Percentiles rank a stretch among this genome's conserved stretches.
phyloP scores from a whole-genome alignment of 2,888 invertebrate species.

The Schrankia costaestrigalis region DNA sequence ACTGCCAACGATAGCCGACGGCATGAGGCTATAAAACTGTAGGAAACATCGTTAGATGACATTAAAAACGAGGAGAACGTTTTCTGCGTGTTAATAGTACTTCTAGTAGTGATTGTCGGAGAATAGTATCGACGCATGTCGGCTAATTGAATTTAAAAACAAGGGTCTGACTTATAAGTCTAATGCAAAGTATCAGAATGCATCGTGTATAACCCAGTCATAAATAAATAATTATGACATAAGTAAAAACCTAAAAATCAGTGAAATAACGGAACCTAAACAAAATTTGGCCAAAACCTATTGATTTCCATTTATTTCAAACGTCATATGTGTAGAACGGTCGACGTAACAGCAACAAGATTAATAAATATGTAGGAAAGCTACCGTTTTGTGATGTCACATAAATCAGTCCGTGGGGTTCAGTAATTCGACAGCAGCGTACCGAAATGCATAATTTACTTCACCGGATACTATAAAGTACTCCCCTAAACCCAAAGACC shows the following conservation, averaged over 20 bases:
- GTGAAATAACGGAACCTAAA: too few species aligned
- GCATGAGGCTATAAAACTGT: conserved; percentile 20
- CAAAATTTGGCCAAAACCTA: too few species aligned
- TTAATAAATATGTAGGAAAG: conserved; percentile 23
- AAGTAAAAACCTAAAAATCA: too few species aligned
- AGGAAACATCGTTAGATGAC: conserved; percentile 24
- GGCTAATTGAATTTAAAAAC: conserved; percentile 13
- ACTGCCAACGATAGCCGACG: conserved; percentile 12
- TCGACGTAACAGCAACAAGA: conserved; percentile 26
- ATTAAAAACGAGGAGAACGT: conserved; percentile 15
- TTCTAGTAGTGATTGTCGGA: too few species aligned
- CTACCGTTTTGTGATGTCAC: conserved; percentile 28
- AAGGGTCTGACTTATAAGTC: conserved; percentile 8
- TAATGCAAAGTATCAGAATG: not conserved
- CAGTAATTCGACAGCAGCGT: conserved; percentile 22
- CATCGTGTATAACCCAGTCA: too few species aligned
- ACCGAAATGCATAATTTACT: conserved; percentile 37
- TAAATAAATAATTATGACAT: too few species aligned
- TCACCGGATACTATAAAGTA: too few species aligned
- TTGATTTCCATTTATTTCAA: conserved; percentile 15
- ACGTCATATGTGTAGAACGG: conserved; percentile 37
- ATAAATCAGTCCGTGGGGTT: conserved; percentile 42
- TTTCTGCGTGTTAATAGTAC: conserved; percentile 3
- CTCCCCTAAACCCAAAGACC: too few species aligned
- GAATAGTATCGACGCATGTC: too few species aligned